A percentile compares a stretch with the other conserved stretches of the same genome.
Conservation (phyloP, 2,888 invertebrate species). For the Hipparchia sbordonii region DNA sequence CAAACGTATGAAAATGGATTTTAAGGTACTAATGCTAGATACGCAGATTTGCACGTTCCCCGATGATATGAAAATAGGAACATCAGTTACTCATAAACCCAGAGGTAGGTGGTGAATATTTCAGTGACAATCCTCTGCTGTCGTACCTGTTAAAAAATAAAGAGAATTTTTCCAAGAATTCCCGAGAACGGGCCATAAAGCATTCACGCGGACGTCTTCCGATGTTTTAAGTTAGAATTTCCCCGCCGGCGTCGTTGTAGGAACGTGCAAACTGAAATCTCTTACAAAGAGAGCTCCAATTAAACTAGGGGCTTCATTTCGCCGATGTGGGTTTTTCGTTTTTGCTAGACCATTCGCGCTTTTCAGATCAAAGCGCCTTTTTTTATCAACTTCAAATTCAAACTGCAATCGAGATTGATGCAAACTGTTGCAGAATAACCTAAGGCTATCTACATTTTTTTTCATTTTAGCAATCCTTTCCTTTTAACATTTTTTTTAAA, state of each 20-base stretch:
- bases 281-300: constrained; percentile 8
- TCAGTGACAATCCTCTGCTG: too few relatives aligned
- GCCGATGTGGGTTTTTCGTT: not conserved
- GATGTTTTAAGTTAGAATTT: constrained; percentile 1
- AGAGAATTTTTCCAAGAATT: not conserved
- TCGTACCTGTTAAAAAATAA: not conserved
- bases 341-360: not conserved
- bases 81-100: too few relatives aligned
- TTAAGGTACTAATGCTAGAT: too few relatives aligned
- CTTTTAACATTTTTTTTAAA: too few relatives aligned
- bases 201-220: not conserved
- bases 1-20: too few relatives aligned
- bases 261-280: constrained; percentile 3
- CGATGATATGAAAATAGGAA: too few relatives aligned
- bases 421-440: not conserved
- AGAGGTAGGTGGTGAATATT: too few relatives aligned
- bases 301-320: constrained; percentile 1
- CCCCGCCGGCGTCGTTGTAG: not conserved
- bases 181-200: not conserved
- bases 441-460: not conserved
- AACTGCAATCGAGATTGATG: constrained; percentile 6
- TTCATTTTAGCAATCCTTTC: not conserved
- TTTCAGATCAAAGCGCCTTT: constrained; percentile 10
- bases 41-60: too few relatives aligned
- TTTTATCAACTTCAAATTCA: not conserved